Percentiles rank a stretch among this genome's conserved stretches.
These are phyloP conservation scores for Philonicus albiceps DNA, from an alignment of 2,888 invertebrate species.

Conservation along the genomic window DNA sequence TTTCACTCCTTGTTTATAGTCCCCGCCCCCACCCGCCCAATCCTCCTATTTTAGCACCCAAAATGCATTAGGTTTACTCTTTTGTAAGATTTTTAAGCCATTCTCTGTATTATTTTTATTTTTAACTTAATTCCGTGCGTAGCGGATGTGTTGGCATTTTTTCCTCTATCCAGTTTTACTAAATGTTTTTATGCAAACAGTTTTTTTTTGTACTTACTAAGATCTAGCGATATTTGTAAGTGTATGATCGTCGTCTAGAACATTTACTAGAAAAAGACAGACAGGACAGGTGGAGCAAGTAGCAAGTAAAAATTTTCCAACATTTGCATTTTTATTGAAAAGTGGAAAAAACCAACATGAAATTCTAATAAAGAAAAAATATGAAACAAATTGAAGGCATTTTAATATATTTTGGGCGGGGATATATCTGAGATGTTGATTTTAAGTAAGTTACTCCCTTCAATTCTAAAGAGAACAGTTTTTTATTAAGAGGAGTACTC, in stretches of 20 bases:
- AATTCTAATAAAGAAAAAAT: neutral
- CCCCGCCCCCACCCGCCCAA: neutral
- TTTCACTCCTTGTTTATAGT: neutral
- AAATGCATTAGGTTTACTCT: neutral
- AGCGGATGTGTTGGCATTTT: neutral
- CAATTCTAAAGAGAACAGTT: too few species aligned
- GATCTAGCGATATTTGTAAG: neutral
- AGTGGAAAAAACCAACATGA: neutral
- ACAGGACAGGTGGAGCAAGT: neutral
- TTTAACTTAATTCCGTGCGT: neutral
- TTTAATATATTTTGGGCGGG: neutral
- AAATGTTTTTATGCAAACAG: neutral
- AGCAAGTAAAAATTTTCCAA: constrained; percentile 4
- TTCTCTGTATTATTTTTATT: neutral
- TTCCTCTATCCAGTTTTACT: neutral
- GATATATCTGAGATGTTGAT: too few species aligned
- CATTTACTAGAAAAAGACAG: neutral
- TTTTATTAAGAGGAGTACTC: too few species aligned
- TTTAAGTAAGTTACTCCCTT: too few species aligned
- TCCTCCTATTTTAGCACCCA: neutral
- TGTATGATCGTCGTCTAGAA: neutral
- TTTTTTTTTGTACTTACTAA: constrained; percentile 1
- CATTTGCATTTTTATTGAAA: constrained; percentile 24
- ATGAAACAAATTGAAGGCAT: neutral
- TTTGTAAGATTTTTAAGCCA: neutral